Evolutionary conservation across 2,797 vertebrate genomes (phyloP).

Genomic region (Morus bassanus): DNA sequence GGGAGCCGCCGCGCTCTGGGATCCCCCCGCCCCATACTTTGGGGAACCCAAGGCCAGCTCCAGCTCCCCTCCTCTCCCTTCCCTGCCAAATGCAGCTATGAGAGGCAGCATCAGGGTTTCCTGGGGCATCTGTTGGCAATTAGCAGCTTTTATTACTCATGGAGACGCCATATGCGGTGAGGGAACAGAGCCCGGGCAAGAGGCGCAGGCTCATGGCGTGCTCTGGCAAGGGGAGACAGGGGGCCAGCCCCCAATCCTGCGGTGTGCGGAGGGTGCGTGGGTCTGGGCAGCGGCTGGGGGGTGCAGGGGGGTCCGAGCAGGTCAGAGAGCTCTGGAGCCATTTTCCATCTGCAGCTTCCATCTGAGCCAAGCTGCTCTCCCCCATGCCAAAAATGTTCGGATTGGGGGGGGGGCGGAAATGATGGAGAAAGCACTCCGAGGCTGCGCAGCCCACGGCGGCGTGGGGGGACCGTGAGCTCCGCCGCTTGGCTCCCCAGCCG

Average conservation of each 20-base stretch:
- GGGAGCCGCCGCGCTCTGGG: neutral
- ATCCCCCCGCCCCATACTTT: rapidly evolving
- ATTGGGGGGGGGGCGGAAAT: neutral
- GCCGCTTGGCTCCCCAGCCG: neutral
- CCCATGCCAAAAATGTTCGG: neutral
- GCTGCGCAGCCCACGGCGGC: neutral
- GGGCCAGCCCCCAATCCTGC: neutral
- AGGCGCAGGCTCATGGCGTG: neutral
- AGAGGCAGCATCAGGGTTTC: constrained; percentile 30
- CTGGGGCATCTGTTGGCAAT: constrained; percentile 75
- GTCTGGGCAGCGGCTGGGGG: neutral
- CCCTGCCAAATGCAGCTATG: neutral
- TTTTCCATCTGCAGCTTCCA: neutral
- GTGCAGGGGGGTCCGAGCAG: rapidly evolving
- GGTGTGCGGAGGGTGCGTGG: neutral
- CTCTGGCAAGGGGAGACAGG: neutral
- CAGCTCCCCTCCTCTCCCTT: neutral
- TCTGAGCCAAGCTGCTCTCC: neutral
- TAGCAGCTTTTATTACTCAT: constrained; percentile 70
- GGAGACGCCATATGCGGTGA: constrained; percentile 69
- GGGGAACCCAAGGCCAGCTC: neutral
- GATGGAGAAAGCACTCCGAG: neutral
- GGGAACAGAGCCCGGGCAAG: constrained; percentile 56
- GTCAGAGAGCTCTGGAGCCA: neutral
- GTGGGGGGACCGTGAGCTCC: neutral